phyloP scores from a whole-genome alignment of 1,140 invertebrate species.

The Ephestia elutella region DNA sequence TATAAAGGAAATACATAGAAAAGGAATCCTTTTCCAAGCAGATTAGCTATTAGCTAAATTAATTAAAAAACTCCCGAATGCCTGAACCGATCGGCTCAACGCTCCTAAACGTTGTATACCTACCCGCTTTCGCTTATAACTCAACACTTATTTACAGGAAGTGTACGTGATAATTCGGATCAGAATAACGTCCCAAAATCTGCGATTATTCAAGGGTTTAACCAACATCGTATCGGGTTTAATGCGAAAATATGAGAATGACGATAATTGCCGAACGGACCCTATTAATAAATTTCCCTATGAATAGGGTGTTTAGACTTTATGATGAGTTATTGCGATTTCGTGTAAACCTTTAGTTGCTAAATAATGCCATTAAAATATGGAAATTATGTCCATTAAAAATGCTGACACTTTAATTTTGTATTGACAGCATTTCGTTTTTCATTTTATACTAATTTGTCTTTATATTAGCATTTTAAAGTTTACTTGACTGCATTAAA shows the following conservation, averaged over 20 bases:
- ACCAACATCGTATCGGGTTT: constrained; percentile 32
- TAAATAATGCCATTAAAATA: background rate
- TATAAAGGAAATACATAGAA: too few relatives aligned
- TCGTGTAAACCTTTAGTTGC: background rate
- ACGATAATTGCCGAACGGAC: constrained; percentile 37
- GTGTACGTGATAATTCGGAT: constrained; percentile 38
- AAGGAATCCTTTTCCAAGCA: too few relatives aligned
- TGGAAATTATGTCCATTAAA: background rate
- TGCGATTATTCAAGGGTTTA: constrained; percentile 52
- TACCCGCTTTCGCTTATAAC: background rate
- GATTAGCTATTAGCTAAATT: too few relatives aligned
- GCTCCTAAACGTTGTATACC: too few relatives aligned
- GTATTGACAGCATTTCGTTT: too few relatives aligned
- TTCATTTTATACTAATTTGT: too few relatives aligned
- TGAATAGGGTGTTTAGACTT: background rate
- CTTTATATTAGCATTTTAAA: too few relatives aligned
- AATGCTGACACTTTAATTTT: too few relatives aligned
- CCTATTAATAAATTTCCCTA: background rate
- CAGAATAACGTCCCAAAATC: constrained; percentile 32
- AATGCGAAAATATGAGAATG: constrained; percentile 63
- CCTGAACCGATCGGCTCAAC: too few relatives aligned
- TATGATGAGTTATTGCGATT: background rate
- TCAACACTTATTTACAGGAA: constrained; percentile 3
- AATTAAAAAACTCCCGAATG: too few relatives aligned
- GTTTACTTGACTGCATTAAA: too few relatives aligned